Evolutionary conservation across 2,888 invertebrate genomes (phyloP).

Genomic region (Ormyrus rosae): DNA sequence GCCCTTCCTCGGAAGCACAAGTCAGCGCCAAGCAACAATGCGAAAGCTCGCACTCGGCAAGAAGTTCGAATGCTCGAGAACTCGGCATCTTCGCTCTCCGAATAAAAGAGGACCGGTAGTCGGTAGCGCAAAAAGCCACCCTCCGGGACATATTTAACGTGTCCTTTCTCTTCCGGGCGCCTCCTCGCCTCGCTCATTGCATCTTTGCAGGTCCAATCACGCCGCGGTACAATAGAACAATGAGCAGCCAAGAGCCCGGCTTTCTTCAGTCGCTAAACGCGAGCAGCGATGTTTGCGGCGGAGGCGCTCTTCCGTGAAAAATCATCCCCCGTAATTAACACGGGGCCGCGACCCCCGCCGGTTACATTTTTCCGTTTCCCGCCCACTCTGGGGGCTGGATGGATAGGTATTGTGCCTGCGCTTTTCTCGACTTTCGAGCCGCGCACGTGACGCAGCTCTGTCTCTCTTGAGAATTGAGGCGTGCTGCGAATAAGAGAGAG

Average conservation of each 20-base stretch:
- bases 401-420: neutral
- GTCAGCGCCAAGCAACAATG: neutral
- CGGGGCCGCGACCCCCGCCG: neutral
- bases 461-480: conserved; percentile 17
- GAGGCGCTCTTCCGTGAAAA: conserved; percentile 69
- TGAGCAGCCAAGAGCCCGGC: conserved; percentile 53
- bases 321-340: conserved; percentile 69
- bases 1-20: neutral
- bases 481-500: neutral
- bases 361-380: conserved; percentile 20
- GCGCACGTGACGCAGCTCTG: neutral
- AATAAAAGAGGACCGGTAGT: conserved; percentile 37
- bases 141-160: conserved; percentile 54
- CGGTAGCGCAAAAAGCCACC: conserved; percentile 51
- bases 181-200: neutral
- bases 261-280: conserved; percentile 61
- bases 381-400: neutral
- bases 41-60: neutral
- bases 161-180: conserved; percentile 33
- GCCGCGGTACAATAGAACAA: conserved; percentile 71
- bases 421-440: conserved; percentile 2
- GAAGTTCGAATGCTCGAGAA: conserved; percentile 40
- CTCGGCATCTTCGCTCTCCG: conserved; percentile 20
- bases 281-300: conserved; percentile 68
- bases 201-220: conserved; percentile 29